A percentile compares a stretch with the other conserved stretches of the same genome.
Evolutionary conservation across 2,888 invertebrate genomes (phyloP).

Genomic region (Rhimphoctona megacephalus): DNA sequence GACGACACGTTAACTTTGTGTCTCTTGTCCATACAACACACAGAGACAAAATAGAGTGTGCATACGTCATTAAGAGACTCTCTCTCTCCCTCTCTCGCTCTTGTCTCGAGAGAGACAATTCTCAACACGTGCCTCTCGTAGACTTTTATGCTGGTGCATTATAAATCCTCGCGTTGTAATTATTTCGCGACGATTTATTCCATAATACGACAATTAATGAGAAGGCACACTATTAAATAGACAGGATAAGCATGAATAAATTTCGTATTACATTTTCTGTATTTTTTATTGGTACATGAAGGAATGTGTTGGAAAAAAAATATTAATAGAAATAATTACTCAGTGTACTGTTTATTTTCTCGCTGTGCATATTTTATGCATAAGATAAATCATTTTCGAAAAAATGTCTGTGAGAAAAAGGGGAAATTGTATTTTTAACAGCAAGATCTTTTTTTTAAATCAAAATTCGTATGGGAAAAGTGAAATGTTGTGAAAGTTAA

Average conservation of each 20-base stretch:
- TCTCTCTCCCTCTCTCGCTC: no score
- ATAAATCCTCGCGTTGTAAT: constrained; percentile 40
- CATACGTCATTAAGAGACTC: constrained; percentile 55
- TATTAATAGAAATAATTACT: background rate
- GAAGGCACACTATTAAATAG: background rate
- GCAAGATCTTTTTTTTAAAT: background rate
- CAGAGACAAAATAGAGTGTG: constrained; percentile 11
- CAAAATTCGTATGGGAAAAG: background rate
- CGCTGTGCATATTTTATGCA: background rate
- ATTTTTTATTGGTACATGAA: background rate
- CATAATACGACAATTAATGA: constrained; percentile 46
- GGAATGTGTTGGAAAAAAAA: background rate
- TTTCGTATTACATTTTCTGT: background rate
- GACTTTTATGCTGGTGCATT: constrained; percentile 17
- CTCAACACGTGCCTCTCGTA: constrained; percentile 47
- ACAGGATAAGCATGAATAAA: background rate
- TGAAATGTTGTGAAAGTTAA: constrained; percentile 46
- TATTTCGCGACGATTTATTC: constrained; percentile 57
- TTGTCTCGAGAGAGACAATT: constrained; percentile 52
- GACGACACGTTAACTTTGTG: constrained; percentile 46
- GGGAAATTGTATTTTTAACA: background rate
- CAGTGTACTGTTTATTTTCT: background rate
- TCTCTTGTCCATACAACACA: constrained; percentile 4
- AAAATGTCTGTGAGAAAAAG: background rate
- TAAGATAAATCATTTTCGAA: background rate